Evolutionary conservation across 2,113 vertebrate genomes (phyloP), one percentile per base, ranked within the genome.

Genomic region (Fregetta grallaria): DNA sequence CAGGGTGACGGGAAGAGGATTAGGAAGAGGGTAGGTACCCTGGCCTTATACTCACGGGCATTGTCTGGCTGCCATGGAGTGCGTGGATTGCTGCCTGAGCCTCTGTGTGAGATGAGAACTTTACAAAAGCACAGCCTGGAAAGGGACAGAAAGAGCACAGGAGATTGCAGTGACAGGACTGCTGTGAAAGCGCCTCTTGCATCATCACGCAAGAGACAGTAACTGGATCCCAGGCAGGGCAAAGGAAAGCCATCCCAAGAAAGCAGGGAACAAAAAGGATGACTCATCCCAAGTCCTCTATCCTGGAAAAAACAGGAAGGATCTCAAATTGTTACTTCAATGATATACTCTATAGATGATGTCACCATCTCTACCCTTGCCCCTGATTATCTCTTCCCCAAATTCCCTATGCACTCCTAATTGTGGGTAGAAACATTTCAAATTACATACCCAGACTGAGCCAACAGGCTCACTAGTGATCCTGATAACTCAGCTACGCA

Each of bases 71-170:
- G 96, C 99, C 99, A 6, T 99, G 99, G 94, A 99, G 99, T 14
- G 99, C 99, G 30, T 99, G 99, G 98, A 99, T 99, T 90, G 99
- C 99, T 77, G 99, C 99, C 98, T 99, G 99, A 80, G 99, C 99
- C 98, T 99, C 99, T 10, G 99, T 99, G 94, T 99, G 99, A 95
- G 99, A 99, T 55, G 99, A 99, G 98, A 99, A 99, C 98, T 99
- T 99, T 94, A 99, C 99, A 90, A 99, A 99, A 96, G 99, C 99
- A 84, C 99, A 99, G 98, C 99, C 99, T 99, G 98, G 92, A 95
- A 88, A 88, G 87, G 92, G 96, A 94, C 58, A 96, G 92, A 92
- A 74, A 94, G 92, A 95, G 95, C 88, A 95, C 50, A 87, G 95
- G 82, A 96, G 90, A 61, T 58, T 78, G 81, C 38, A 84, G 94